Conservation (phyloP, 2,113 vertebrate species). For the Chlorocebus sabaeus region DNA sequence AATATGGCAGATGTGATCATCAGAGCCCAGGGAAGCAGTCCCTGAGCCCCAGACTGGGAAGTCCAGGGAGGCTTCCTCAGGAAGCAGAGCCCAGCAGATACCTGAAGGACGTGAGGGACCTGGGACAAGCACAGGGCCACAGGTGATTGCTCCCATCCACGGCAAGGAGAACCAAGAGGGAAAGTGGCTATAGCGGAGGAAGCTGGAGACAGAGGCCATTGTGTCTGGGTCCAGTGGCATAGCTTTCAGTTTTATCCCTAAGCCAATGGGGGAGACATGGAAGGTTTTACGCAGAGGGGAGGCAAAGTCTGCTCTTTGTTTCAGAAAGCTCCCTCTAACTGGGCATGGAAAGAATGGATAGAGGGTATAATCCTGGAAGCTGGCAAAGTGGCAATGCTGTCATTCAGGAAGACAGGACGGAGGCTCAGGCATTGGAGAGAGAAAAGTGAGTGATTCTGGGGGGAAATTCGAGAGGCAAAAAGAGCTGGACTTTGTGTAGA, state of each 20-base stretch:
- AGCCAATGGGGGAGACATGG: not conserved
- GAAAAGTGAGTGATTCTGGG: not conserved
- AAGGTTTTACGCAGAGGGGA: not conserved
- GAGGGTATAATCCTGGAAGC: not conserved
- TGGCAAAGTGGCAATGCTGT: not conserved
- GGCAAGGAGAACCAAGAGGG: fast-evolving
- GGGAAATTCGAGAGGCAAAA: not conserved
- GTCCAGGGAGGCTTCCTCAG: not conserved
- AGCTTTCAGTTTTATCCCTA: not conserved
- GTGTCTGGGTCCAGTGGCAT: not conserved
- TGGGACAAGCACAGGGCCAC: too few species aligned
- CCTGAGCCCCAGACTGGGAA: not conserved
- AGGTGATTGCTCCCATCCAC: not conserved
- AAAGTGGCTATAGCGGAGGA: not conserved
- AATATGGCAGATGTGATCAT: too few species aligned
- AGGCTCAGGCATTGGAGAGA: not conserved
- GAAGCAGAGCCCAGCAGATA: too few species aligned
- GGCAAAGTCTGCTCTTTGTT: not conserved
- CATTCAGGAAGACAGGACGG: not conserved
- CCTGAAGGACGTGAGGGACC: too few species aligned
- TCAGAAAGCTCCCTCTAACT: not conserved
- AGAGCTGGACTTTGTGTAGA: not conserved
- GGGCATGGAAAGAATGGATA: not conserved
- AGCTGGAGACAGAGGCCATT: not conserved
- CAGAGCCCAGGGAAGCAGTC: not conserved